Percentiles rank a stretch among this genome's conserved stretches.
Evolutionary conservation across 1,140 invertebrate genomes (phyloP).

Genomic region (Nylanderia fulva): DNA sequence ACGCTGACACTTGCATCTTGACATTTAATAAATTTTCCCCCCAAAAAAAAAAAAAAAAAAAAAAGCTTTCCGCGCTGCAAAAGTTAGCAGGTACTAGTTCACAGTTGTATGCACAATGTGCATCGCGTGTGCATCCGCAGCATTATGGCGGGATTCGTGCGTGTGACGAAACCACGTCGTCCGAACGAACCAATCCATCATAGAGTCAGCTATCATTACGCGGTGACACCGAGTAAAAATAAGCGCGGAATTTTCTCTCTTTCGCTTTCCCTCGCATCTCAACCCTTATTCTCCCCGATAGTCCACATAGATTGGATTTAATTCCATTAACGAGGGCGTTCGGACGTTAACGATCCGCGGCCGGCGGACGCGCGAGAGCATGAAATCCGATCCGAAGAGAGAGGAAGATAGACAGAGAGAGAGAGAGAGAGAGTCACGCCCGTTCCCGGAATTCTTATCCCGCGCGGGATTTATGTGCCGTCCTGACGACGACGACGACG

Average conservation of each 20-base stretch:
- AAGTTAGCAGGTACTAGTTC: neutral
- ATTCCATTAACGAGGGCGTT: slow-evolving; percentile 55
- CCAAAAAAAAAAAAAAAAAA: no score
- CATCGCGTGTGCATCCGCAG: slow-evolving; percentile 4
- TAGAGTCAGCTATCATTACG: slow-evolving; percentile 60
- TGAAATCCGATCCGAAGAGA: slow-evolving; percentile 66
- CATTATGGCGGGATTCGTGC: slow-evolving; percentile 20
- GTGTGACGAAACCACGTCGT: slow-evolving; percentile 40
- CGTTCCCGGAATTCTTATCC: slow-evolving; percentile 72
- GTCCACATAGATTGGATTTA: slow-evolving; percentile 54
- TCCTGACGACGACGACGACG: slow-evolving; percentile 56
- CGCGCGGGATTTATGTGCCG: slow-evolving; percentile 67
- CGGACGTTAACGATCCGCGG: slow-evolving; percentile 33
- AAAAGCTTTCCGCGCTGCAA: slow-evolving; percentile 11
- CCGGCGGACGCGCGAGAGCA: slow-evolving; percentile 54
- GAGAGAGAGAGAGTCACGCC: slow-evolving; percentile 37
- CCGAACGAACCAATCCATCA: slow-evolving; percentile 58
- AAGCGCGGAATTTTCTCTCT: slow-evolving; percentile 34
- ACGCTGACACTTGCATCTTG: neutral
- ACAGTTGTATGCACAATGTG: slow-evolving; percentile 2
- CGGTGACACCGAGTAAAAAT: slow-evolving; percentile 44
- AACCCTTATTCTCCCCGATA: neutral
- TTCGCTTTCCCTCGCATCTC: neutral
- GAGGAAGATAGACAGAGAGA: no score
- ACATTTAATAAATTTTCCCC: slow-evolving; percentile 4